Percentiles rank a stretch among this genome's conserved stretches.
These are phyloP conservation scores for Uropetala carovei DNA, from an alignment of 2,888 invertebrate genomes.

Conservation along the genomic window DNA sequence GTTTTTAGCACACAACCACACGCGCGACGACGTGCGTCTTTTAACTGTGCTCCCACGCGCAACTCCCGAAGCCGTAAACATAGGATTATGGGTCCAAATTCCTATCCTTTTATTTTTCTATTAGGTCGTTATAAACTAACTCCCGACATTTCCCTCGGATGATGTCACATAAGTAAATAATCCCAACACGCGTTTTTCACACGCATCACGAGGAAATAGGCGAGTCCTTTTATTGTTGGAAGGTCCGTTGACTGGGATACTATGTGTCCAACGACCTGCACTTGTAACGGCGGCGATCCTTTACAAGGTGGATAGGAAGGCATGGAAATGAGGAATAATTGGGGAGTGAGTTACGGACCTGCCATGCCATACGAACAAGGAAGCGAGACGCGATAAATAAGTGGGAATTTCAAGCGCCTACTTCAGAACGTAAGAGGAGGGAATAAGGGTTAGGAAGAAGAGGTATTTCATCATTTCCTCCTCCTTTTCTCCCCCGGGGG, in stretches of 20 bases:
- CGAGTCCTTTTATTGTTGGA: too few species aligned
- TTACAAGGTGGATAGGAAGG: too few species aligned
- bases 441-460: background rate
- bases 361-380: background rate
- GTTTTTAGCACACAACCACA: background rate
- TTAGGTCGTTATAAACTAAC: background rate
- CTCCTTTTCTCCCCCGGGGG: background rate
- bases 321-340: background rate
- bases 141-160: background rate
- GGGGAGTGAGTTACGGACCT: background rate
- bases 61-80: background rate
- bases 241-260: too few species aligned
- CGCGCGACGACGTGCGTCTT: background rate
- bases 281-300: too few species aligned
- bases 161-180: too few species aligned
- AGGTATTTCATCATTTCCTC: background rate
- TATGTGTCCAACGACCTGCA: too few species aligned
- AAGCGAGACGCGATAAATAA: background rate
- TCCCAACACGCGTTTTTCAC: too few species aligned
- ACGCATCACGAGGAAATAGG: too few species aligned
- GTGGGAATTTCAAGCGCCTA: background rate
- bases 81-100: background rate
- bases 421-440: background rate
- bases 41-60: background rate
- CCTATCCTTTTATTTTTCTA: background rate